Conservation (phyloP, 2,797 vertebrate species). For the Gymnothorax reevesii region DNA sequence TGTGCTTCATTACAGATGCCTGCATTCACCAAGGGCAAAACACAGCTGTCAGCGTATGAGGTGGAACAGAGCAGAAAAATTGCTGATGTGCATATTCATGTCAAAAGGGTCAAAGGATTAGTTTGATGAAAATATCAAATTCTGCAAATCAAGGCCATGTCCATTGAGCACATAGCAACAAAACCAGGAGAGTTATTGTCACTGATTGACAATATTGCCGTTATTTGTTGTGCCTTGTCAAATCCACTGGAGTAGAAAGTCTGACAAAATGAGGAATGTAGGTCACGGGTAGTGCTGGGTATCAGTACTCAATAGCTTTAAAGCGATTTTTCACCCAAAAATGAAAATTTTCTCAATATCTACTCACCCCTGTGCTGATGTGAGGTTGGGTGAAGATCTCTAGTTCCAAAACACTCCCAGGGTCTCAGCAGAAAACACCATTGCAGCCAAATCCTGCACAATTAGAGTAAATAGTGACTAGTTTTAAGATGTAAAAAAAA, state of each 20-base stretch:
- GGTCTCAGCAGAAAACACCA: no score
- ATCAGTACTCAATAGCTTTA: no score
- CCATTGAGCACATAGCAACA: constrained; percentile 26
- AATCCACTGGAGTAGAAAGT: background rate
- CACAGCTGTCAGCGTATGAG: background rate
- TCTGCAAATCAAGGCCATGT: constrained; percentile 29
- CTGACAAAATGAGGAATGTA: no score
- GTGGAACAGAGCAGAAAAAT: constrained; percentile 6
- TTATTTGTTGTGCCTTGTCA: constrained; percentile 20
- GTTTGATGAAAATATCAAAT: constrained; percentile 30
- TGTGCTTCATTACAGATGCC: background rate
- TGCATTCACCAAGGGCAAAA: background rate
- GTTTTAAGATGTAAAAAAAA: no score
- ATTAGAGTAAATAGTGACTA: no score
- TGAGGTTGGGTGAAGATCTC: no score
- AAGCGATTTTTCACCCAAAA: no score
- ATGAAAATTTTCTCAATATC: no score
- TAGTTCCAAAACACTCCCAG: no score
- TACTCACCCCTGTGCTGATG: no score
- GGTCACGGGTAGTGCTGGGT: no score
- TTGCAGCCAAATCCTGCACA: no score
- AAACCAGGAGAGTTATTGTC: constrained; percentile 18
- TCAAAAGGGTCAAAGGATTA: constrained; percentile 4
- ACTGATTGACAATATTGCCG: constrained; percentile 25
- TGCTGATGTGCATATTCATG: background rate